Evolutionary conservation across 1,140 invertebrate genomes (phyloP), one percentile per base, ranked within the genome.

Genomic region (Xylocopa sonorina): DNA sequence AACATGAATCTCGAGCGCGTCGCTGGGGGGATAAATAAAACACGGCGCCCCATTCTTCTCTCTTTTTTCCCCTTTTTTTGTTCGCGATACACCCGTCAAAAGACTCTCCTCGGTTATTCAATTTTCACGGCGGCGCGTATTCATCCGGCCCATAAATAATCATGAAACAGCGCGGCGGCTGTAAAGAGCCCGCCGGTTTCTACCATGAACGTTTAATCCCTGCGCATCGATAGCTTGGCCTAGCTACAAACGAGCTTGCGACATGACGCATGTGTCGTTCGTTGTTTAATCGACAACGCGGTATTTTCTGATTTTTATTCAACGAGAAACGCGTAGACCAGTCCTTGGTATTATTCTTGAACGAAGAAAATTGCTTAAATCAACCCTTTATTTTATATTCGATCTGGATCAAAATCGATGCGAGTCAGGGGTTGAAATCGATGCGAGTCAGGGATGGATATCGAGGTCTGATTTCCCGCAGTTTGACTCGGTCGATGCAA

Each of bases 81-180:
- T 10, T 38, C n/a, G n/a, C 32, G 32, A 41, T 18, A 4, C 60
- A 24, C 2, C 34, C n/a, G 34, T 63, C 60, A 27, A 63, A 63
- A 63, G 60, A 41, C 34, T 24, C 12, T 41, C n/a, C 60, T 24
- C 60, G 60, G n/a, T 63, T 63, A 63, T 63, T 63, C 34, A 41
- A 63, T 63, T 63, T 63, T 10, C 60, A 12, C 34, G 34, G 3
- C 60, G 60, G 7, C 60, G n/a, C 34, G 34, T 10, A 63, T 41
- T 41, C 60, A 24, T 24, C 60, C 60, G 32, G 14, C n/a, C 60
- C 7, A 24, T 63, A 63, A 63, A 63, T 63, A 63, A 63, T 63
- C 60, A 41, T 63, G 60, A 41, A 63, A 63, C 60, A 63, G 21
- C 60, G n/a, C 24, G n/a, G n/a, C n/a, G n/a, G 34, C n/a, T 34